These are phyloP conservation scores for Phalacrocorax pelagicus DNA, from an alignment of 2,113 vertebrate species.

Conservation along the genomic window DNA sequence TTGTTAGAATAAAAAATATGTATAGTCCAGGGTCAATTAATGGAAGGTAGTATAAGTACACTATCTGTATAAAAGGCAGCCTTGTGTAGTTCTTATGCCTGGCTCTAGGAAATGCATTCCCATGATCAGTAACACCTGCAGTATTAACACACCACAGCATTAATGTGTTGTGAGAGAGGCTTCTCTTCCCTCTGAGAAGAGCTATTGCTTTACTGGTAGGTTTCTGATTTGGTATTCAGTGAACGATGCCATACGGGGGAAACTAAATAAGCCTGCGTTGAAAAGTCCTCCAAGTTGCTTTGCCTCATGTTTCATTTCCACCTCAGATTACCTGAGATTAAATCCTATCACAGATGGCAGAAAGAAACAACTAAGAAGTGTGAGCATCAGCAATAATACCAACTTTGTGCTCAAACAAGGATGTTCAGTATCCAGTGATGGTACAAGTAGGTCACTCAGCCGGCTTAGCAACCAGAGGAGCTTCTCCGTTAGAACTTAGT, in stretches of 20 bases:
- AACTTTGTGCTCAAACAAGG: slow-evolving; percentile 10
- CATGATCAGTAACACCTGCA: not conserved
- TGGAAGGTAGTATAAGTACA: not conserved
- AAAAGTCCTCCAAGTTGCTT: slow-evolving; percentile 14
- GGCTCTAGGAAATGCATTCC: not conserved
- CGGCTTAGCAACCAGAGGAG: not conserved
- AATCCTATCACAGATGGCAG: not conserved
- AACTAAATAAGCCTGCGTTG: not conserved
- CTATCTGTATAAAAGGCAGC: not conserved
- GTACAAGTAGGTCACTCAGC: slow-evolving; percentile 7
- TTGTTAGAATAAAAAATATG: not conserved
- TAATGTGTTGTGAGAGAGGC: not conserved
- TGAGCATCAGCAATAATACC: not conserved
- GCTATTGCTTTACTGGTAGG: not conserved
- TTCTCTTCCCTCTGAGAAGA: not conserved
- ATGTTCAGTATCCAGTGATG: not conserved
- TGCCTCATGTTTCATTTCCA: slow-evolving; percentile 11
- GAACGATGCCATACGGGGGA: not conserved
- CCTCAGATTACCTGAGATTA: slow-evolving; percentile 46
- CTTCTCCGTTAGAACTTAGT: not conserved
- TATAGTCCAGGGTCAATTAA: not conserved
- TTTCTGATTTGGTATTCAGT: not conserved
- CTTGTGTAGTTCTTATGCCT: not conserved
- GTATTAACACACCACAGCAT: not conserved
- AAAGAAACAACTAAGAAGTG: not conserved